Conservation (phyloP, 2,888 invertebrate species). For the Brenthis ino region DNA sequence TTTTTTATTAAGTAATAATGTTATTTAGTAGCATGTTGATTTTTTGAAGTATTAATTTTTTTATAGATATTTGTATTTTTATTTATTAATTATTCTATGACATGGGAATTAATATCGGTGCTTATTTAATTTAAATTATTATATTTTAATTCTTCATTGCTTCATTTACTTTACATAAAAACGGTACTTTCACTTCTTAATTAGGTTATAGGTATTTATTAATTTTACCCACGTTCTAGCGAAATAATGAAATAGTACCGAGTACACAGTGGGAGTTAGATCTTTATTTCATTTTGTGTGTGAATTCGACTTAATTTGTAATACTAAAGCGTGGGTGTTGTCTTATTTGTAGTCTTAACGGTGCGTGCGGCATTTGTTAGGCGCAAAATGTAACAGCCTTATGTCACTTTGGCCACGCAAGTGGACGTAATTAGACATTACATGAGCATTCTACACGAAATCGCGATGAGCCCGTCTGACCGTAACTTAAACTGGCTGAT, state of each 20-base stretch:
- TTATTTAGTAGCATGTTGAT: too few relatives aligned
- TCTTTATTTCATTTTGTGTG: not conserved
- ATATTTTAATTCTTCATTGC: too few relatives aligned
- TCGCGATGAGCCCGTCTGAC: slow-evolving; percentile 50
- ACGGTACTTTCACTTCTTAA: not conserved
- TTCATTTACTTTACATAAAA: too few relatives aligned
- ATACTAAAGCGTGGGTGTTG: slow-evolving; percentile 19
- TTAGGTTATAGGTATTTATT: slow-evolving; percentile 10
- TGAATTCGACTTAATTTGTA: slow-evolving; percentile 21
- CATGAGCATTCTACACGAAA: slow-evolving; percentile 60
- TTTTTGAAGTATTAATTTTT: too few relatives aligned
- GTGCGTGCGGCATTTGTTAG: slow-evolving; percentile 51
- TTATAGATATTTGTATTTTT: too few relatives aligned
- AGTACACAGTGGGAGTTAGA: not conserved
- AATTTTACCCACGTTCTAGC: too few relatives aligned
- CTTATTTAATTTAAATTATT: too few relatives aligned
- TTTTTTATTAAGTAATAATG: too few relatives aligned
- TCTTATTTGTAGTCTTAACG: slow-evolving; percentile 35
- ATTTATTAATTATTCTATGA: too few relatives aligned
- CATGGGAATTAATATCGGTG: too few relatives aligned
- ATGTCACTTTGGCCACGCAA: slow-evolving; percentile 77
- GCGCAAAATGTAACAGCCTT: slow-evolving; percentile 67
- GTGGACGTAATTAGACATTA: slow-evolving; percentile 76
- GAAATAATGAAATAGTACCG: too few relatives aligned
- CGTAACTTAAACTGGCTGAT: slow-evolving; percentile 55